Evolutionary conservation across 2,113 vertebrate species (phyloP).

Genomic region (Coptodon bakossiorum): DNA sequence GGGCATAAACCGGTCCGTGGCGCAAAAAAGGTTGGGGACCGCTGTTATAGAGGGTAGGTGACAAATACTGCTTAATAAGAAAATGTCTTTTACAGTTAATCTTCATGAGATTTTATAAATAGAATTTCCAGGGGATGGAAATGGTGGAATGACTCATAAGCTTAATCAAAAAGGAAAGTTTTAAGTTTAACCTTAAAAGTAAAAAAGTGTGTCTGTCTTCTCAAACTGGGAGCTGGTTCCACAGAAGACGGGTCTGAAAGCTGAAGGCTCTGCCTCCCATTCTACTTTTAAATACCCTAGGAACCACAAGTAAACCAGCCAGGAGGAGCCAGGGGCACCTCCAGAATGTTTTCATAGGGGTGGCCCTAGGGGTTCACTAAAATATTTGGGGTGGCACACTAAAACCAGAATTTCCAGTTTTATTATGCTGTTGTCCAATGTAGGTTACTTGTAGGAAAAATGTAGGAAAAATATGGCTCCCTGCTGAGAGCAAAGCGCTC

Average conservation of each 20-base stretch:
- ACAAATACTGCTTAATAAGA: not conserved
- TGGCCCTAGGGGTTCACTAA: not conserved
- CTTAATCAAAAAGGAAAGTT: not conserved
- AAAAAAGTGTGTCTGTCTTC: not conserved
- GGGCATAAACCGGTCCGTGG: too few relatives aligned
- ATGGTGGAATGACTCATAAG: not conserved
- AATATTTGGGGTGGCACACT: not conserved
- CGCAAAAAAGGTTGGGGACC: too few relatives aligned
- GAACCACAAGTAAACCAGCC: not conserved
- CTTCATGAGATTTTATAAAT: not conserved
- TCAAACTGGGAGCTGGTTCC: not conserved
- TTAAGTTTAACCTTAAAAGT: not conserved
- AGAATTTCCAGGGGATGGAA: not conserved
- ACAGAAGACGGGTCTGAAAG: not conserved
- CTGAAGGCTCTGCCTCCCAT: not conserved
- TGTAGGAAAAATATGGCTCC: not conserved
- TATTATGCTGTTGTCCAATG: accelerated
- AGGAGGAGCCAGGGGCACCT: not conserved
- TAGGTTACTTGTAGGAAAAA: not conserved
- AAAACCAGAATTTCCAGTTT: not conserved
- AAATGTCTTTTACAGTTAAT: not conserved
- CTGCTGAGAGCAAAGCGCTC: not conserved
- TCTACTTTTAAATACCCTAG: not conserved
- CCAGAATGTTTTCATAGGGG: not conserved
- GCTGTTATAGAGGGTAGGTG: not conserved